phyloP scores from a whole-genome alignment of 1,140 invertebrate genomes.

The Lerema accius region DNA sequence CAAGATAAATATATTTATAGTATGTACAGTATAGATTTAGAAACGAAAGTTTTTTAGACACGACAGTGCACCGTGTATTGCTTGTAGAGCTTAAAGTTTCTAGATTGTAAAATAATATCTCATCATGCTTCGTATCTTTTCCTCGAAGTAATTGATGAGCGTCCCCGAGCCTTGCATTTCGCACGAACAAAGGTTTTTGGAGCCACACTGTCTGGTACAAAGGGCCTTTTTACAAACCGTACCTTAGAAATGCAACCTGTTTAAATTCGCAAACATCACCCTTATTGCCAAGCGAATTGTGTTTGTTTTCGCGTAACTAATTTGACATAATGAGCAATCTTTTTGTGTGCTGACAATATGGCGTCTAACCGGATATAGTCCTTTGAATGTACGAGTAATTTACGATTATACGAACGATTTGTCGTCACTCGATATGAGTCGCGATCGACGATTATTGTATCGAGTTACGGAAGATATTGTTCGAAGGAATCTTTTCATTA shows the following conservation, averaged over 20 bases:
- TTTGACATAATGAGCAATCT: constrained; percentile 63
- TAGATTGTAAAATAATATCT: constrained; percentile 4
- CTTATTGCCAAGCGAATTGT: constrained; percentile 45
- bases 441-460: constrained; percentile 68
- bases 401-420: constrained; percentile 80
- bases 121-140: constrained; percentile 47
- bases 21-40: too few relatives aligned
- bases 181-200: constrained; percentile 65
- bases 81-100: constrained; percentile 10
- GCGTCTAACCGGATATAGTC: constrained; percentile 70
- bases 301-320: constrained; percentile 42
- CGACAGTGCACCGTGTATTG: too few relatives aligned
- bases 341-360: constrained; percentile 70
- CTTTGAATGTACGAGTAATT: constrained; percentile 69
- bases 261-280: constrained; percentile 46
- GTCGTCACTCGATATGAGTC: constrained; percentile 73
- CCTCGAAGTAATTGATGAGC: constrained; percentile 61
- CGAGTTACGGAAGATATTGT: constrained; percentile 51
- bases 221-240: constrained; percentile 69
- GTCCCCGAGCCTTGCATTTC: constrained; percentile 55
- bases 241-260: constrained; percentile 73
- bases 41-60: too few relatives aligned
- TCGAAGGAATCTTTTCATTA: constrained; percentile 24
- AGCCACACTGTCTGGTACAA: constrained; percentile 79
- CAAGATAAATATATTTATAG: too few relatives aligned